phyloP scores from a whole-genome alignment of 2,797 vertebrate genomes.

The Forpus xanthops region DNA sequence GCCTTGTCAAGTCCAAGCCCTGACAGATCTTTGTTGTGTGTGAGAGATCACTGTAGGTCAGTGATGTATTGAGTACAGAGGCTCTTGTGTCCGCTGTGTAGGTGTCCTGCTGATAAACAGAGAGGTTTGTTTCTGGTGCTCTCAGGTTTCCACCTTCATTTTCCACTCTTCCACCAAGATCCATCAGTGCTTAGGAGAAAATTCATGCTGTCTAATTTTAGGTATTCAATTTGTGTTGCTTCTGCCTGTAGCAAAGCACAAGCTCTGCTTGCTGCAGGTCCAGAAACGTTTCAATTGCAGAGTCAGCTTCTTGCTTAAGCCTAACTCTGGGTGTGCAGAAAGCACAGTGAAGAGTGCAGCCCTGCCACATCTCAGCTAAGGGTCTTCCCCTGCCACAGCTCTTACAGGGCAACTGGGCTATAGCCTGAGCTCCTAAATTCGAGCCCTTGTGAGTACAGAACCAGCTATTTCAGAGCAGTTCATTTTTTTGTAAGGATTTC shows the following conservation, averaged over 20 bases:
- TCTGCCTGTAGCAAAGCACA: neutral
- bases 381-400: neutral
- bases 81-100: fast-evolving
- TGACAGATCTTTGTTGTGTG: neutral
- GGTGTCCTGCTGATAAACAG: neutral
- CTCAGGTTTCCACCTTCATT: neutral
- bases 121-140: neutral
- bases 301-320: neutral
- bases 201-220: neutral
- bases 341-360: neutral
- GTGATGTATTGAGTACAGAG: neutral
- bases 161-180: neutral
- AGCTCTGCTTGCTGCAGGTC: neutral
- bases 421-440: neutral
- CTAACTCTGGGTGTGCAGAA: neutral
- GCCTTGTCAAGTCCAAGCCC: neutral
- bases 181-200: neutral
- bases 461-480: fast-evolving
- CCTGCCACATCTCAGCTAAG: fast-evolving
- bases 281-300: neutral
- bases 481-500: neutral
- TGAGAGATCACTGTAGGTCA: neutral
- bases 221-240: neutral
- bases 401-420: neutral
- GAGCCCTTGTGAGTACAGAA: neutral